A percentile compares a stretch with the other conserved stretches of the same genome.
These are phyloP conservation scores for Anolis sagrei DNA, from an alignment of 2,113 vertebrate species.

Conservation along the genomic window DNA sequence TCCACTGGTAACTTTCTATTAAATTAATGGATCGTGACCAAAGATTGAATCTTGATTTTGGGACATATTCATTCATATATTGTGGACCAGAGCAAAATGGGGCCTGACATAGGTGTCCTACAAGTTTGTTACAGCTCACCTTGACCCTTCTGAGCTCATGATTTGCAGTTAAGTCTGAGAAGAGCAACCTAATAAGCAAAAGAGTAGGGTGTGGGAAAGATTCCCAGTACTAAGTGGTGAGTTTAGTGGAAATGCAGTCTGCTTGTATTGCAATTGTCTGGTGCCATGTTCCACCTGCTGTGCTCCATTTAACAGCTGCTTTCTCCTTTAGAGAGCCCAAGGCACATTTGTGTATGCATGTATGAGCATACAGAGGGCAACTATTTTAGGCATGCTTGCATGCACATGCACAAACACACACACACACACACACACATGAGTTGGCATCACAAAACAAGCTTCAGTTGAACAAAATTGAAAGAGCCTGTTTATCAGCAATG, in stretches of 20 bases:
- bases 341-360: neutral
- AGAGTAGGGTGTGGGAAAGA: neutral
- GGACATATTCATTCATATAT: neutral
- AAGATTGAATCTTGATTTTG: neutral
- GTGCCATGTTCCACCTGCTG: conserved; percentile 9
- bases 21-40: neutral
- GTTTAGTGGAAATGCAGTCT: neutral
- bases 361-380: neutral
- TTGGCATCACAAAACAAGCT: neutral
- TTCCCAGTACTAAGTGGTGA: neutral
- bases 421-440: neutral
- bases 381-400: neutral
- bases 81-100: neutral
- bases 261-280: conserved; percentile 16
- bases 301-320: neutral
- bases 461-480: neutral
- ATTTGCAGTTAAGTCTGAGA: neutral
- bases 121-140: neutral
- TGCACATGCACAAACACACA: neutral
- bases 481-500: neutral
- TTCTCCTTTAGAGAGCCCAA: neutral
- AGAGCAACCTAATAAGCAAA: neutral
- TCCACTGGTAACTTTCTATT: neutral
- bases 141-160: neutral
- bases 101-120: neutral